Evolutionary conservation across 2,113 vertebrate genomes (phyloP), one percentile per base, ranked within the genome.

Genomic region (Phrynocephalus versicolor): DNA sequence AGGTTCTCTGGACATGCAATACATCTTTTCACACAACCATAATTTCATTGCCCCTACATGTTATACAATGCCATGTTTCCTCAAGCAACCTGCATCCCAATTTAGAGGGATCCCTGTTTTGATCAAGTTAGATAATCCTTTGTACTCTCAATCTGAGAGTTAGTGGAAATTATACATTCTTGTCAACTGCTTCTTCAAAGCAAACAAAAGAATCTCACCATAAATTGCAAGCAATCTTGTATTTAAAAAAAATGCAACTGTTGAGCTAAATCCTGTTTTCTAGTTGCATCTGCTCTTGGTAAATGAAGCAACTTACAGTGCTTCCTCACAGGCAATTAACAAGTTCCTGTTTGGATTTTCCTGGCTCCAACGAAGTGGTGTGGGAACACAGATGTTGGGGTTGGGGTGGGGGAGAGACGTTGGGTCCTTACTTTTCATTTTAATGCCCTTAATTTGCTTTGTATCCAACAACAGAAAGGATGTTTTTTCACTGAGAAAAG

Each of bases 1-100:
- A 8, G 71, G n/a, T 18, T 60, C 69, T 0, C 57, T 0, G 78
- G 60, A 81, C n/a, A 64, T 57, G 62, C 39, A 0, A 3, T 64
- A 4, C 27, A 55, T 41, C 19, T 30, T 51, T 21, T 33, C 8
- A 79, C 2, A 21, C 14, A 41, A 37, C 19, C 65, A 55, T 45
- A 57, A 37, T 5, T n/a, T 55, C 79, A 21, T 33, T 23, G 33
- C 41, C 55, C 15, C 30, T 57, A n/a, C 51, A 18, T 65, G 19
- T 57, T 57, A 25, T 55, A 37, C 45, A 33, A 10, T 30, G 30
- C 35, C 23, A 72, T 12, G 33, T 14, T 60, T 41, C 69, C 41
- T 72, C 33, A 1, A 30, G 25, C 39, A 19, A 15, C 21, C 77
- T 55, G 27, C 41, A 76, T 14, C 21, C 10, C 37, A 33, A 35